These are phyloP conservation scores for Catharus fuscescens DNA, from an alignment of 2,113 vertebrate genomes.

Conservation along the genomic window DNA sequence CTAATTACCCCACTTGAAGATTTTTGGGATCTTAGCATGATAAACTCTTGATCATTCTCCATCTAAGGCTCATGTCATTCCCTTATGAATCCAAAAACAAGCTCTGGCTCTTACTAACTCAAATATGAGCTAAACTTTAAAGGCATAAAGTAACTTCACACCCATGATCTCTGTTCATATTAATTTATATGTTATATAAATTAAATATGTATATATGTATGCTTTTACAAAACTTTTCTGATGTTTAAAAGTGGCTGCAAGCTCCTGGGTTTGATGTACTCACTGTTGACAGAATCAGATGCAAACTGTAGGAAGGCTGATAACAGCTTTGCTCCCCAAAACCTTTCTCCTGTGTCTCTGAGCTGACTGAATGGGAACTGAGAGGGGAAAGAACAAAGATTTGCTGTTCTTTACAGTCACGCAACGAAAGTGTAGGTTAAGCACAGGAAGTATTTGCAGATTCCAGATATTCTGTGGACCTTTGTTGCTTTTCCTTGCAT, in stretches of 20 bases:
- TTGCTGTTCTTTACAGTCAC: constrained; percentile 64
- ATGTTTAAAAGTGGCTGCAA: neutral
- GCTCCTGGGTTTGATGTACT: neutral
- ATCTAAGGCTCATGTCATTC: neutral
- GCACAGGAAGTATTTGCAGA: constrained; percentile 65
- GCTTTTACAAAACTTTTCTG: neutral
- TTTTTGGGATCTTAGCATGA: neutral
- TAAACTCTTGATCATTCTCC: neutral
- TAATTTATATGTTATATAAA: neutral
- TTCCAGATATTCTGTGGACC: constrained; percentile 61
- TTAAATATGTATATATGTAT: neutral
- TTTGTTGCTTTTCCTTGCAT: constrained; percentile 72
- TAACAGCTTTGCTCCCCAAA: constrained; percentile 43
- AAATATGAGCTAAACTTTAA: neutral
- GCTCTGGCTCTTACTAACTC: neutral
- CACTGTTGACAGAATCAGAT: constrained; percentile 10
- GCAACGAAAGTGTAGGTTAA: constrained; percentile 62
- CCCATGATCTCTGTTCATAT: neutral
- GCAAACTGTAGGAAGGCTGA: constrained; percentile 53
- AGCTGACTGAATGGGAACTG: constrained; percentile 3
- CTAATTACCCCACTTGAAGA: neutral
- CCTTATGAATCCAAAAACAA: neutral
- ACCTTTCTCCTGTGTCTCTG: constrained; percentile 29
- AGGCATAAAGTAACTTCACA: neutral
- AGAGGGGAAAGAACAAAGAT: constrained; percentile 57